phyloP scores from a whole-genome alignment of 2,113 vertebrate genomes.

The Hirundichthys speculiger region DNA sequence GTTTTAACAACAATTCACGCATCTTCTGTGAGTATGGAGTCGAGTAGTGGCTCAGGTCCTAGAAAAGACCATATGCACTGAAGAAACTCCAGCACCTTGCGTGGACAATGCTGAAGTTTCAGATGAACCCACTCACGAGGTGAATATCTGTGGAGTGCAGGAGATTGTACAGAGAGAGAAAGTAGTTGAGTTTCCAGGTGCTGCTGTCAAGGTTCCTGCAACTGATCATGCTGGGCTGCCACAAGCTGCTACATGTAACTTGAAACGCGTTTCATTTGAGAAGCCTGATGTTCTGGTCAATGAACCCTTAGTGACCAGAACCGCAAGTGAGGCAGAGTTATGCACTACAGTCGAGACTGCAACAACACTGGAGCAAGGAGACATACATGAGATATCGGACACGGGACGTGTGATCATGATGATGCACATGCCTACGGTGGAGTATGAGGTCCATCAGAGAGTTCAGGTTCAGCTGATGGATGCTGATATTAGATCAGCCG shows the following conservation, averaged over 20 bases:
- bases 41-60: slow-evolving; percentile 5
- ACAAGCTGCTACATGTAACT: slow-evolving; percentile 19
- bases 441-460: slow-evolving; percentile 36
- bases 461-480: slow-evolving; percentile 41
- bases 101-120: slow-evolving; percentile 5
- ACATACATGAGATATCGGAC: slow-evolving; percentile 45
- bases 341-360: slow-evolving; percentile 41
- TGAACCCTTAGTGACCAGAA: slow-evolving; percentile 42
- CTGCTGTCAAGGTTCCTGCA: slow-evolving; percentile 3
- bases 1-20: slow-evolving; percentile 32
- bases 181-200: slow-evolving; percentile 10
- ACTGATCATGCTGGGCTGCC: slow-evolving; percentile 10
- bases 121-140: slow-evolving; percentile 31
- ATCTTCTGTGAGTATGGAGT: slow-evolving; percentile 25
- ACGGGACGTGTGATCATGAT: slow-evolving; percentile 12
- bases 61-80: slow-evolving; percentile 29
- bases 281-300: slow-evolving; percentile 19
- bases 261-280: slow-evolving; percentile 21
- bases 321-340: slow-evolving; percentile 54
- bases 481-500: slow-evolving; percentile 30
- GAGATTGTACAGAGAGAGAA: slow-evolving; percentile 35
- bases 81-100: slow-evolving; percentile 25
- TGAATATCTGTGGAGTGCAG: slow-evolving; percentile 18
- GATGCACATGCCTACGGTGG: slow-evolving; percentile 33
- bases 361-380: slow-evolving; percentile 22